These are phyloP conservation scores for Cryptops parisi DNA, from an alignment of 2,888 invertebrate genomes.

Conservation along the genomic window DNA sequence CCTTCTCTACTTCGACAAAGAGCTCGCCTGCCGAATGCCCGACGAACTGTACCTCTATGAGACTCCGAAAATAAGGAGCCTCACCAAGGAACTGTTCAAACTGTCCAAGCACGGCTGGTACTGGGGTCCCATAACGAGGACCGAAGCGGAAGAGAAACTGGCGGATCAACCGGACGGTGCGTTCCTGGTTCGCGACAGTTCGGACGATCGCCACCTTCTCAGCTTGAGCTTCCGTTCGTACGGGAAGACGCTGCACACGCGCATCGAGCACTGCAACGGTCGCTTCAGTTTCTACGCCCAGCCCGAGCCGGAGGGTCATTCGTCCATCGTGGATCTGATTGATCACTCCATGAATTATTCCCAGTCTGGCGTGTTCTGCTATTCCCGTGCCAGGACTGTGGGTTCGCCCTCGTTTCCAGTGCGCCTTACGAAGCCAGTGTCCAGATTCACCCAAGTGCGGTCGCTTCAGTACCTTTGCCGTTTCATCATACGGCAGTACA, in stretches of 20 bases:
- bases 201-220: conserved; percentile 51
- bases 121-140: conserved; percentile 61
- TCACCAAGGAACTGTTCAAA: conserved; percentile 35
- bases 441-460: conserved; percentile 51
- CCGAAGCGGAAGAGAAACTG: conserved; percentile 54
- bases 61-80: conserved; percentile 22
- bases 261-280: conserved; percentile 56
- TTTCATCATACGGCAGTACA: conserved; percentile 53
- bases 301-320: conserved; percentile 40
- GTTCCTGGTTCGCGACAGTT: conserved; percentile 63
- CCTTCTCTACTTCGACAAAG: too few relatives aligned
- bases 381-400: conserved; percentile 49
- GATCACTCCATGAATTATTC: conserved; percentile 57
- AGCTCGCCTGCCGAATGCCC: not conserved
- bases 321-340: conserved; percentile 54
- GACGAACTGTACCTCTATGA: not conserved
- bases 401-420: conserved; percentile 56
- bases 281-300: conserved; percentile 39
- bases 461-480: conserved; percentile 57
- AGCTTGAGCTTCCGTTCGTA: conserved; percentile 54
- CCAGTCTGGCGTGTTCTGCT: conserved; percentile 54
- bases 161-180: conserved; percentile 55
- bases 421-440: conserved; percentile 54
- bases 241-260: conserved; percentile 53
- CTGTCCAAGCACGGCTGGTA: conserved; percentile 50